These are phyloP conservation scores for Aselliscus stoliczkanus DNA, from an alignment of 2,797 vertebrate species.

Conservation along the genomic window DNA sequence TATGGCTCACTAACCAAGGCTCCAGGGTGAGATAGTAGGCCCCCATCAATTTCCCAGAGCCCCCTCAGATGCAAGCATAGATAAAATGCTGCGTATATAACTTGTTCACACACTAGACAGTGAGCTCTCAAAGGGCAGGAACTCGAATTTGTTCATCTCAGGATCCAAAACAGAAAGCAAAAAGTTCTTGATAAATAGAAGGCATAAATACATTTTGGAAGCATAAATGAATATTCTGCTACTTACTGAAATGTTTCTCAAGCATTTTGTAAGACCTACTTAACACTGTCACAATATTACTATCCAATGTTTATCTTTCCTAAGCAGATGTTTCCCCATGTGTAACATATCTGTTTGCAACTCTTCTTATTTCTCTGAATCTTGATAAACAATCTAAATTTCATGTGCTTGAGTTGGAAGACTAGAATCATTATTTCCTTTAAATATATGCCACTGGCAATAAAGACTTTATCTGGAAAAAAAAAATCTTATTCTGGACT, in stretches of 20 bases:
- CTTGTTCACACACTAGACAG: not conserved
- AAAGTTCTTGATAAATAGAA: not conserved
- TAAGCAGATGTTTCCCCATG: slow-evolving; percentile 1
- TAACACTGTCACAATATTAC: slow-evolving; percentile 16
- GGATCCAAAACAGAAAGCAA: not conserved
- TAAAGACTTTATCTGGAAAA: not conserved
- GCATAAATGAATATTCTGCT: slow-evolving; percentile 17
- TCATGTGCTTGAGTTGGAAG: not conserved
- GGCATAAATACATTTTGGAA: not conserved
- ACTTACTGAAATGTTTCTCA: not conserved
- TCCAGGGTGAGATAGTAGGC: not conserved
- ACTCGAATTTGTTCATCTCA: not conserved
- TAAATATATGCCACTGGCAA: not conserved
- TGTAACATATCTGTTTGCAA: slow-evolving; percentile 15
- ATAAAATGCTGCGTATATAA: not conserved
- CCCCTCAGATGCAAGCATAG: not conserved
- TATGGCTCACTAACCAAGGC: not conserved
- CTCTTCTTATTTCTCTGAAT: slow-evolving; percentile 25
- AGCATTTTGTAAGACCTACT: not conserved
- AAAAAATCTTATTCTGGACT: not conserved
- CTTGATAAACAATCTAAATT: not conserved
- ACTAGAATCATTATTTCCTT: not conserved
- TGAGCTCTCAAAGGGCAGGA: not conserved
- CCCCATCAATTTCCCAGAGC: not conserved
- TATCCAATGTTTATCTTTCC: slow-evolving; percentile 1